Evolutionary conservation across 2,888 invertebrate species (phyloP).

Genomic region (Nomada lathburiana): DNA sequence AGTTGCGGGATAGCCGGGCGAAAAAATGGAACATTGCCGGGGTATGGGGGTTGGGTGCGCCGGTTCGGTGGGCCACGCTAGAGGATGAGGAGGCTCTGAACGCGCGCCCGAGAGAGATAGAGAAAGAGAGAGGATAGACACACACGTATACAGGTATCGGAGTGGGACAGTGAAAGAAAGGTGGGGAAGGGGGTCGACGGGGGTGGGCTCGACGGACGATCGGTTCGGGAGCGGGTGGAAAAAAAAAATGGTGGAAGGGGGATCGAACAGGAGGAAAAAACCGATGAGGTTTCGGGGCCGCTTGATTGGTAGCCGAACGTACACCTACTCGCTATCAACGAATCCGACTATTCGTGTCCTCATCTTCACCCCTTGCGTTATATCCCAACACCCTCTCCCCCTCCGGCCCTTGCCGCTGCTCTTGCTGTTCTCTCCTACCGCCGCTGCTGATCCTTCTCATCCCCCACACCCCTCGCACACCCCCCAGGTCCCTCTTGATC

Average conservation of each 20-base stretch:
- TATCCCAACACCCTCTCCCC: slow-evolving; percentile 59
- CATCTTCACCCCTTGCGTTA: slow-evolving; percentile 70
- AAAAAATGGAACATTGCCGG: slow-evolving; percentile 79
- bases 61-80: slow-evolving; percentile 49
- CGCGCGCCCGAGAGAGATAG: slow-evolving; percentile 45
- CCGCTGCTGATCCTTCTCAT: slow-evolving; percentile 36
- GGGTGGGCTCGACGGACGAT: slow-evolving; percentile 64
- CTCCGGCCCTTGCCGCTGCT: slow-evolving; percentile 15
- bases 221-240: slow-evolving; percentile 62
- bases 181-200: slow-evolving; percentile 40
- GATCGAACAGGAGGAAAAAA: slow-evolving; percentile 78
- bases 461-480: slow-evolving; percentile 13
- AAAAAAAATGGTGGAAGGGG: slow-evolving; percentile 59
- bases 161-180: slow-evolving; percentile 66
- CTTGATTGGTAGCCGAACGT: slow-evolving; percentile 83
- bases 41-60: slow-evolving; percentile 64
- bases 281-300: slow-evolving; percentile 83
- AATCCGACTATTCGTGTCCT: slow-evolving; percentile 75
- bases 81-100: slow-evolving; percentile 46
- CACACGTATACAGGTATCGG: slow-evolving; percentile 37
- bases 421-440: slow-evolving; percentile 12
- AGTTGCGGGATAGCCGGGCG: slow-evolving; percentile 78
- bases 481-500: slow-evolving; percentile 51
- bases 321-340: slow-evolving; percentile 79
- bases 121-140: slow-evolving; percentile 33